phyloP scores from a whole-genome alignment of 2,888 invertebrate species.

The Drosophila mettleri region DNA sequence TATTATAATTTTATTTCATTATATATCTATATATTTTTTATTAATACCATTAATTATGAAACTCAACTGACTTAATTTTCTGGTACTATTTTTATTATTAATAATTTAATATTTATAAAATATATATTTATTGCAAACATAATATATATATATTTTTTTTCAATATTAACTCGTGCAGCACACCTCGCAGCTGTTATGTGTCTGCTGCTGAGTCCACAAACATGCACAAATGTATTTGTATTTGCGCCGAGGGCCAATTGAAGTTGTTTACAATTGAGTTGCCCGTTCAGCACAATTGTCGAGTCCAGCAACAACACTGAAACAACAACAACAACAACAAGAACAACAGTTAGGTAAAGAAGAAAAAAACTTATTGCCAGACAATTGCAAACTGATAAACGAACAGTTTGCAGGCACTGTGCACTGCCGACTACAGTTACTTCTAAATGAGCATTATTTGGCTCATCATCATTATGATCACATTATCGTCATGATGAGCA shows the following conservation, averaged over 20 bases:
- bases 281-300: slow-evolving; percentile 68
- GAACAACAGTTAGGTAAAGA: neutral
- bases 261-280: slow-evolving; percentile 74
- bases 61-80: no score
- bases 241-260: slow-evolving; percentile 71
- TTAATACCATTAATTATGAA: no score
- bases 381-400: slow-evolving; percentile 38
- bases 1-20: no score
- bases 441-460: slow-evolving; percentile 2
- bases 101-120: no score
- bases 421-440: slow-evolving; percentile 18
- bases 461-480: slow-evolving; percentile 11
- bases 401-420: slow-evolving; percentile 35
- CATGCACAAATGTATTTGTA: slow-evolving; percentile 46
- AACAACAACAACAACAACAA: slow-evolving; percentile 10
- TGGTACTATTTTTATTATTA: no score
- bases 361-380: slow-evolving; percentile 45
- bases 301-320: slow-evolving; percentile 31
- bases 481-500: neutral
- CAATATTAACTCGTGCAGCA: slow-evolving; percentile 2
- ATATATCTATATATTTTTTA: no score
- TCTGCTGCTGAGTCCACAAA: slow-evolving; percentile 31
- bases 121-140: no score
- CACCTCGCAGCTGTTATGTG: slow-evolving; percentile 41
- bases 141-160: no score